Conservation (phyloP, 2,113 vertebrate species). For the Pelvicachromis taeniatus region DNA sequence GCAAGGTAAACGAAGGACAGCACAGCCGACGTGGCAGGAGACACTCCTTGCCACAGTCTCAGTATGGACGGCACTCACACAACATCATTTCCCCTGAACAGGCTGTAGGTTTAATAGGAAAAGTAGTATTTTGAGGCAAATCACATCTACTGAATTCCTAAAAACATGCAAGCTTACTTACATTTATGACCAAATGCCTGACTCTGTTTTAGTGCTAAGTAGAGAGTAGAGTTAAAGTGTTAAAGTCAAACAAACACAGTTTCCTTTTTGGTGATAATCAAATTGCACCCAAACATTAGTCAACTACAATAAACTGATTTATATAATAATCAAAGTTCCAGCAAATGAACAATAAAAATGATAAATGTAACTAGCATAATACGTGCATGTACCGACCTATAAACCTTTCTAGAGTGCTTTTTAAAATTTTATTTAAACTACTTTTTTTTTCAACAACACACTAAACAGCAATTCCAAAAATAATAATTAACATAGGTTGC, state of each 20-base stretch:
- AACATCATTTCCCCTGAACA: not conserved
- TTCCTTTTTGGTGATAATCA: not conserved
- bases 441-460: too few species aligned
- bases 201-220: not conserved
- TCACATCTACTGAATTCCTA: not conserved
- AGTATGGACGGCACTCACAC: not conserved
- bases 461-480: too few species aligned
- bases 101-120: not conserved
- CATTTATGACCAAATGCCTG: not conserved
- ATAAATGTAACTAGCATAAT: too few species aligned
- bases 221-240: not conserved
- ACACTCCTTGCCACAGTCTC: not conserved
- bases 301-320: too few species aligned
- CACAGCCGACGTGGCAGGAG: not conserved
- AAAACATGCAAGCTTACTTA: not conserved
- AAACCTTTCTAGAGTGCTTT: too few species aligned
- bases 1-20: constrained; percentile 10
- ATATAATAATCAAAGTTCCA: too few species aligned
- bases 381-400: too few species aligned
- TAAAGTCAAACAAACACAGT: not conserved
- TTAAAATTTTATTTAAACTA: too few species aligned
- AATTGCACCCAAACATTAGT: too few species aligned
- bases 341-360: too few species aligned
- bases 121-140: not conserved
- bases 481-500: too few species aligned